These are phyloP conservation scores for Myiozetetes cayanensis DNA, from an alignment of 2,113 vertebrate species.

Conservation along the genomic window DNA sequence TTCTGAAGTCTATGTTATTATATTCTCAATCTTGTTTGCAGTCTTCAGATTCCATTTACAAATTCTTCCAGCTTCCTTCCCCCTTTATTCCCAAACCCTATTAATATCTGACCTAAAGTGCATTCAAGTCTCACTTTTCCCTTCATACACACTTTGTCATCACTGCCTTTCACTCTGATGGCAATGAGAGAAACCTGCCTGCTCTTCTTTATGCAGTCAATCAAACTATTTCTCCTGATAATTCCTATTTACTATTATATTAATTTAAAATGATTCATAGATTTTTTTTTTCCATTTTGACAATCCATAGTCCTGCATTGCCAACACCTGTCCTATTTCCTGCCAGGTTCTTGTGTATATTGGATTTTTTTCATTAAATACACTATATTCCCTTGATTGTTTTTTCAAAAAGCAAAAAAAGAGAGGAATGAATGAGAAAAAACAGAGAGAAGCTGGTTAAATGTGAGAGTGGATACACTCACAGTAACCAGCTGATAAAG, in stretches of 20 bases:
- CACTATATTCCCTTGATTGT: background rate
- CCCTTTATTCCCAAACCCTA: conserved; percentile 14
- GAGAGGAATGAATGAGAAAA: background rate
- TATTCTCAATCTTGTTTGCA: background rate
- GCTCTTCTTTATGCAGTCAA: background rate
- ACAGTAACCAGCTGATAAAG: background rate
- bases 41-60: background rate
- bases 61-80: background rate
- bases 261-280: background rate
- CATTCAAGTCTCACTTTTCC: background rate
- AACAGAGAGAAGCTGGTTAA: background rate
- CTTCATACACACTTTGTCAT: background rate
- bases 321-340: background rate
- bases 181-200: background rate
- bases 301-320: background rate
- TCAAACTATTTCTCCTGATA: background rate
- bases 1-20: background rate
- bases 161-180: background rate
- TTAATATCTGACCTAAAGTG: conserved; percentile 4
- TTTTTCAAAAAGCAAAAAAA: background rate
- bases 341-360: background rate
- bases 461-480: background rate
- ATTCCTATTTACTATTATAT: background rate
- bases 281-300: background rate
- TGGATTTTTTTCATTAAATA: background rate